Evolutionary conservation across 2,888 invertebrate species (phyloP), one percentile per base, ranked within the genome.

Genomic region (Drosophila prostipennis): DNA sequence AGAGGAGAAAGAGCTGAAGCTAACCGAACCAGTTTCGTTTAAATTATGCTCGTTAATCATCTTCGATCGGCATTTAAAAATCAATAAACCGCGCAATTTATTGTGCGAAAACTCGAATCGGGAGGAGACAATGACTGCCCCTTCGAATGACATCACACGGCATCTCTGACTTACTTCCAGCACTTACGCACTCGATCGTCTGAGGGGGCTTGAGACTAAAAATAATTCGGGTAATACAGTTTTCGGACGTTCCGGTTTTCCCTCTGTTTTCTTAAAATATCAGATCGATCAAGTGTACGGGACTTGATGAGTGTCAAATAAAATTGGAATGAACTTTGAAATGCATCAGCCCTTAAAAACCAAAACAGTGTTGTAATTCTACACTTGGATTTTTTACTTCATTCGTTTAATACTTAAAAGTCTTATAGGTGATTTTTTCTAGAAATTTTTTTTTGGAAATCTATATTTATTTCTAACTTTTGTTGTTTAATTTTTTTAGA

Each of bases 21-120:
- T 3, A 42, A 13, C 13, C 32, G 8, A 49, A 67, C 55, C 48
- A 49, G 68, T 43, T 67, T 49, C 29, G 14, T 32, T 51, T 43
- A 32, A 40, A 59, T 32, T 37, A 13, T 36, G 49, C 26, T 37
- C 68, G 42, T 67, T 68, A 43, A 39, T 68, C 67, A 68, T 55
- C 67, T 67, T 37, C 37, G 48, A 49, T 49, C 32, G 5, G 42
- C 49, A 51, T 68, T 68, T 68, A 49, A 43, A 23, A 67, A 67
- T 42, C 11, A 36, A 68, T 67, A 36, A 54, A 29, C 23, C n/a
- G 3, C n/a, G n/a, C 36, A 52, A 14, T 52, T 65, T 65, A 65
- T 52, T 65, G 64, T 53, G 67, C 64, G 65, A 65, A 52, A 65
- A 39, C 65, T 34, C 64, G 52, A 65, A 53, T 46, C 26, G 10